Evolutionary conservation across 1,140 invertebrate species (phyloP).

Genomic region (Drosophila pallidifrons): DNA sequence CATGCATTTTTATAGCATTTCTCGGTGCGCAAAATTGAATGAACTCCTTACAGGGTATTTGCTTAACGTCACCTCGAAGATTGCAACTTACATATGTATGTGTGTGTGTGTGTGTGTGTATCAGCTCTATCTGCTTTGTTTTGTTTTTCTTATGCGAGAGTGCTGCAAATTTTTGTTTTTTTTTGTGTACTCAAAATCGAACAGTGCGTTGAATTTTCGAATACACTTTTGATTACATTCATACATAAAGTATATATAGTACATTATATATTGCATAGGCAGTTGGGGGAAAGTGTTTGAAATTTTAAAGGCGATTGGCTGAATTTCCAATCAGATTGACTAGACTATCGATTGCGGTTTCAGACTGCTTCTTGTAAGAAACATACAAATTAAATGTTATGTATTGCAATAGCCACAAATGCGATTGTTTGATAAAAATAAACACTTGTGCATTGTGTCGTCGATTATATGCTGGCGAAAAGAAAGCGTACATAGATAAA

Average conservation of each 20-base stretch:
- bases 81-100: background rate
- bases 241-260: background rate
- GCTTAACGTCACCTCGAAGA: background rate
- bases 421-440: constrained; percentile 17
- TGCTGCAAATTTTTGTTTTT: constrained; percentile 3
- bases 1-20: constrained; percentile 1
- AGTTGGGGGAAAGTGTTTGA: background rate
- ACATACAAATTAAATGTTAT: background rate
- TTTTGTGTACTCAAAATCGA: constrained; percentile 21
- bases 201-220: constrained; percentile 5
- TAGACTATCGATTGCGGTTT: background rate
- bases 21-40: background rate
- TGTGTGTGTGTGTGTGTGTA: constrained; percentile 6
- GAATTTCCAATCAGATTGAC: background rate
- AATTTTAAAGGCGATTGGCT: background rate
- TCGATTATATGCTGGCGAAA: constrained; percentile 6
- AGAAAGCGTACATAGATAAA: constrained; percentile 1
- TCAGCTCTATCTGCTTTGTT: constrained; percentile 12
- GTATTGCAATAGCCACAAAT: background rate
- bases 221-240: constrained; percentile 1
- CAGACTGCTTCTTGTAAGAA: background rate
- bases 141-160: constrained; percentile 10
- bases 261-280: background rate
- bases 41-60: constrained; percentile 15
- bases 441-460: constrained; percentile 6